These are phyloP conservation scores for Muschampia plurimacula DNA, from an alignment of 2,888 invertebrate genomes.

Conservation along the genomic window DNA sequence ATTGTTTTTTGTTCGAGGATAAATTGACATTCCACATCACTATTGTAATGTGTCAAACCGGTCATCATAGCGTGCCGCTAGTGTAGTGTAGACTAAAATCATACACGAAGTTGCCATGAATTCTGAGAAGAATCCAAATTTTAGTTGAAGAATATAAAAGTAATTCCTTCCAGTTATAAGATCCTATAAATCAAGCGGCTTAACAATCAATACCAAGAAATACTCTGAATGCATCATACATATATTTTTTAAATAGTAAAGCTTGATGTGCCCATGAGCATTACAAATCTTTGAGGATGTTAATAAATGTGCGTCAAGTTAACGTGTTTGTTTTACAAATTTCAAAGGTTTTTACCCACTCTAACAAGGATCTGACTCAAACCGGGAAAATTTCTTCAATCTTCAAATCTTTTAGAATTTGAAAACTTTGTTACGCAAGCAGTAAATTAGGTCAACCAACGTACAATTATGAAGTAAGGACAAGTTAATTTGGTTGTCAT, in stretches of 20 bases:
- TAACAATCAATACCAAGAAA: background rate
- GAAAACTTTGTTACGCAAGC: conserved; percentile 29
- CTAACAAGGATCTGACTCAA: conserved; percentile 25
- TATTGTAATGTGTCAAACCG: no score
- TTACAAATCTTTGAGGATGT: conserved; percentile 10
- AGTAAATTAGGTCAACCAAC: conserved; percentile 25
- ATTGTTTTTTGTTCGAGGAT: no score
- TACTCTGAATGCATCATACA: background rate
- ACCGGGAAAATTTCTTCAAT: conserved; percentile 26
- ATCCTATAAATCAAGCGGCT: background rate
- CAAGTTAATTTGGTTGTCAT: conserved; percentile 73
- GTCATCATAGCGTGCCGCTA: no score
- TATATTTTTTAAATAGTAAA: background rate
- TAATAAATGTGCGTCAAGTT: conserved; percentile 1
- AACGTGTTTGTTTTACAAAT: conserved; percentile 32
- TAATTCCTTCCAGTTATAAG: no score
- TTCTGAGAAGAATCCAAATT: no score
- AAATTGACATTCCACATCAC: no score
- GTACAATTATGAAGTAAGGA: conserved; percentile 60
- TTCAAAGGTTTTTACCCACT: conserved; percentile 13
- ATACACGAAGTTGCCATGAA: no score
- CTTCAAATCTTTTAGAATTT: conserved; percentile 31
- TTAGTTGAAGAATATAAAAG: no score
- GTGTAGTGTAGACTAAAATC: no score
- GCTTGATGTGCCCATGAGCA: background rate